These are phyloP conservation scores for Papilio dardanus DNA, from an alignment of 1,140 invertebrate genomes.

Conservation along the genomic window DNA sequence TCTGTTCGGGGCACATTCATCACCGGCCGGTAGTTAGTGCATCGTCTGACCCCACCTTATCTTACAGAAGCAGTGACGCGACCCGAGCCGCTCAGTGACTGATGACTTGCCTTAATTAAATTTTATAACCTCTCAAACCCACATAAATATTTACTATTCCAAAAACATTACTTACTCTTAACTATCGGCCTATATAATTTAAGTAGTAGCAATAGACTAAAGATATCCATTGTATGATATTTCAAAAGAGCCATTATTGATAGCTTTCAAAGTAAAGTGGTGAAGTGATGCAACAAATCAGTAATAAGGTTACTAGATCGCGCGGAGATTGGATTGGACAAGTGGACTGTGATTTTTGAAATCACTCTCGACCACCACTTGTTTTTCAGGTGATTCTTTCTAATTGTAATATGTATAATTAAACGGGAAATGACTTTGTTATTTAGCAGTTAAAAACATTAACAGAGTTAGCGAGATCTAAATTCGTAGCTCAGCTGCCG, in stretches of 20 bases:
- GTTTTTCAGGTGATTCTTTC: too few relatives aligned
- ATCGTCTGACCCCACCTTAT: conserved; percentile 78
- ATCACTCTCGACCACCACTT: too few relatives aligned
- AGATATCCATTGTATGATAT: background rate
- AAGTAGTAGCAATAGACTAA: too few relatives aligned
- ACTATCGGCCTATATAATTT: too few relatives aligned
- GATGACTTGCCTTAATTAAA: conserved; percentile 80
- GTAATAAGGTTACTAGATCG: background rate
- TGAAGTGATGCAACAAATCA: background rate
- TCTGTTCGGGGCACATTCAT: conserved; percentile 77
- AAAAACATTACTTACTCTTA: conserved; percentile 35
- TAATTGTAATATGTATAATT: background rate
- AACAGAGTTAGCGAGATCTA: background rate
- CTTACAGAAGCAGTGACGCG: conserved; percentile 71
- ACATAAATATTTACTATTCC: conserved; percentile 42
- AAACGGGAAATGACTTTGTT: background rate
- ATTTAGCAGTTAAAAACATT: background rate
- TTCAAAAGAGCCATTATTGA: background rate
- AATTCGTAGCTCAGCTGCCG: conserved; percentile 5
- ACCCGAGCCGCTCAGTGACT: conserved; percentile 72
- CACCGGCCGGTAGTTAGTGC: conserved; percentile 69
- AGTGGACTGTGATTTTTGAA: background rate
- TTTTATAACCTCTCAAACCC: conserved; percentile 63
- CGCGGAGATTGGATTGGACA: background rate
- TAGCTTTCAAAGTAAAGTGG: background rate